phyloP scores from a whole-genome alignment of 2,797 vertebrate genomes.

The Neopelma chrysocephalum region DNA sequence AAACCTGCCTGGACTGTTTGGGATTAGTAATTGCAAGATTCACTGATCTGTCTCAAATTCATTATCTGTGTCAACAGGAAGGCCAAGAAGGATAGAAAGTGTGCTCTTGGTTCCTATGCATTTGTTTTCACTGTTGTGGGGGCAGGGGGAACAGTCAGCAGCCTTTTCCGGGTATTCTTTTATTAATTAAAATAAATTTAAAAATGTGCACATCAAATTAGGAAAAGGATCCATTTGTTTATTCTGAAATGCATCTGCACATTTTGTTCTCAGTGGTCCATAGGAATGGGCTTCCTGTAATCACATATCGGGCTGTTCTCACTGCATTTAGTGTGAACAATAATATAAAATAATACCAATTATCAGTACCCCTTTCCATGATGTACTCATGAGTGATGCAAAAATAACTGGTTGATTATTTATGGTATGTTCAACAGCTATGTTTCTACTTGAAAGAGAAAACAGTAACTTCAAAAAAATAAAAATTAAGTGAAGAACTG shows the following conservation, averaged over 20 bases:
- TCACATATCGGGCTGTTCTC: not conserved
- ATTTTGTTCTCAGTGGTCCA: not conserved
- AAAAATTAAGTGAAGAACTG: not conserved
- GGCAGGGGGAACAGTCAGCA: fast-evolving
- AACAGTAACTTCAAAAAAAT: not conserved
- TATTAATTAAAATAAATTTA: not conserved
- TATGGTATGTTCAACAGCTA: not conserved
- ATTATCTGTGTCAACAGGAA: not conserved
- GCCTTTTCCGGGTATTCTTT: not conserved
- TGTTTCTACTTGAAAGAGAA: not conserved
- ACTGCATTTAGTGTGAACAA: not conserved
- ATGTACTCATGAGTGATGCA: fast-evolving
- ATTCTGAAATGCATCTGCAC: not conserved
- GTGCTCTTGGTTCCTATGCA: not conserved
- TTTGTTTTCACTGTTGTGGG: not conserved
- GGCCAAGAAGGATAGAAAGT: not conserved
- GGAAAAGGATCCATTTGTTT: not conserved
- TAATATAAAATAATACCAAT: not conserved
- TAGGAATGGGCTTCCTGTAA: not conserved
- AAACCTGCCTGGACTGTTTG: not conserved
- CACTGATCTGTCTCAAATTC: not conserved
- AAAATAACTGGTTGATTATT: not conserved
- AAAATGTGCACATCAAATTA: not conserved
- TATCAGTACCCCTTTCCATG: not conserved
- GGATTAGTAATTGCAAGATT: not conserved